These are phyloP conservation scores for Arrhamphus sclerolepis DNA, from an alignment of 2,797 vertebrate species.

Conservation along the genomic window DNA sequence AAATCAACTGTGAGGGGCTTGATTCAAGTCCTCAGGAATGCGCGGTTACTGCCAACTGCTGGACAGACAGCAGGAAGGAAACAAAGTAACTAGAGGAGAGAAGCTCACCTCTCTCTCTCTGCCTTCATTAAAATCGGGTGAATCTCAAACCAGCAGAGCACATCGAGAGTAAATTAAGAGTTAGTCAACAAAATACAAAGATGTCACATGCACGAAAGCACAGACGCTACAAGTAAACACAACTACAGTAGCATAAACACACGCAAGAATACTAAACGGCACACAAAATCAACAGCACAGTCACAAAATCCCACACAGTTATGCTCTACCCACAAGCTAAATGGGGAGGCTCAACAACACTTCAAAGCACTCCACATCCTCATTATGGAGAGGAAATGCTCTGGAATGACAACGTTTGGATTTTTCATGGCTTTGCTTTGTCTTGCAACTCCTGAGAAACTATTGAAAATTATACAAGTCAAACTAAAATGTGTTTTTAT, in stretches of 20 bases:
- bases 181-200: neutral
- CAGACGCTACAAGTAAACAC: constrained; percentile 24
- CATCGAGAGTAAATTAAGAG: constrained; percentile 3
- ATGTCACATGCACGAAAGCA: too few relatives aligned
- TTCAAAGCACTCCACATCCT: constrained; percentile 64
- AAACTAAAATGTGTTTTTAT: constrained; percentile 42
- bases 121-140: constrained; percentile 81
- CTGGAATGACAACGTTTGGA: constrained; percentile 66
- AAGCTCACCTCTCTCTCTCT: constrained; percentile 51
- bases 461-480: constrained; percentile 56
- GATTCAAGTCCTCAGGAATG: constrained; percentile 97
- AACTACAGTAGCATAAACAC: constrained; percentile 45
- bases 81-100: constrained; percentile 75
- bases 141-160: constrained; percentile 41
- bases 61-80: constrained; percentile 86
- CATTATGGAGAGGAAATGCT: constrained; percentile 60
- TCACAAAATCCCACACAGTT: constrained; percentile 57
- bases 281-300: constrained; percentile 57
- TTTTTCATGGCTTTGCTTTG: constrained; percentile 66
- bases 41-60: constrained; percentile 87
- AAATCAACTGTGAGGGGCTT: constrained; percentile 96
- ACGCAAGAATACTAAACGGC: constrained; percentile 33
- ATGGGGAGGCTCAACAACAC: constrained; percentile 58
- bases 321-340: constrained; percentile 54
- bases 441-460: constrained; percentile 63